These are phyloP conservation scores for Hapalemur alaotrensis DNA, from an alignment of 2,797 vertebrate species.

Conservation along the genomic window DNA sequence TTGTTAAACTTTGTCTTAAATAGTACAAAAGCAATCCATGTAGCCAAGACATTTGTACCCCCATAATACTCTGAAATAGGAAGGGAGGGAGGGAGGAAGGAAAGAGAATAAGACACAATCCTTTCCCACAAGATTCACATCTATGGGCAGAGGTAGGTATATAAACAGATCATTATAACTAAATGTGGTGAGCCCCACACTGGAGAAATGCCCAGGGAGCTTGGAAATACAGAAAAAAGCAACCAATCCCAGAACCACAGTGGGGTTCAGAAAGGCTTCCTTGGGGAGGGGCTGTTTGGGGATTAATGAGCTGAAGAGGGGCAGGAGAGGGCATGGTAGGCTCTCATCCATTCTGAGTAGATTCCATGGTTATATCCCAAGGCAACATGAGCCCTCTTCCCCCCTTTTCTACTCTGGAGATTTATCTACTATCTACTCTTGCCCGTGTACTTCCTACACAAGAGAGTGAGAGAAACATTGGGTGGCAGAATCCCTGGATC, in stretches of 20 bases:
- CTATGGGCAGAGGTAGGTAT: rapidly evolving
- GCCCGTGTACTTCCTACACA: not conserved
- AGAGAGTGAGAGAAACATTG: not conserved
- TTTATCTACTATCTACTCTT: not conserved
- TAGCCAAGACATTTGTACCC: too few species aligned
- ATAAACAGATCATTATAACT: rapidly evolving
- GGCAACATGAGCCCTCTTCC: not conserved
- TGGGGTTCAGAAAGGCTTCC: not conserved
- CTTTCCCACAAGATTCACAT: not conserved
- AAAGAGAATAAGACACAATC: rapidly evolving
- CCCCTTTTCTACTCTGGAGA: too few species aligned
- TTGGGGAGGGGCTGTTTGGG: not conserved
- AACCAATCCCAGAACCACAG: too few species aligned
- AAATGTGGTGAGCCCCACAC: not conserved
- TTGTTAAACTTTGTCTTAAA: too few species aligned
- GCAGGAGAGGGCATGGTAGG: rapidly evolving
- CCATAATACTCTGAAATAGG: too few species aligned
- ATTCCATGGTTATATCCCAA: not conserved
- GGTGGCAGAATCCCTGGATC: not conserved
- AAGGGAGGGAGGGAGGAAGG: too few species aligned
- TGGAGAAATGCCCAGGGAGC: too few species aligned
- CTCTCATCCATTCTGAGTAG: not conserved
- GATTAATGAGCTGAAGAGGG: not conserved
- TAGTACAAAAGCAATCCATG: too few species aligned
- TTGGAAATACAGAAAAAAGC: not conserved